A percentile compares a stretch with the other conserved stretches of the same genome.
Conservation (phyloP, 2,113 vertebrate genomes). For the Antennarius striatus region DNA sequence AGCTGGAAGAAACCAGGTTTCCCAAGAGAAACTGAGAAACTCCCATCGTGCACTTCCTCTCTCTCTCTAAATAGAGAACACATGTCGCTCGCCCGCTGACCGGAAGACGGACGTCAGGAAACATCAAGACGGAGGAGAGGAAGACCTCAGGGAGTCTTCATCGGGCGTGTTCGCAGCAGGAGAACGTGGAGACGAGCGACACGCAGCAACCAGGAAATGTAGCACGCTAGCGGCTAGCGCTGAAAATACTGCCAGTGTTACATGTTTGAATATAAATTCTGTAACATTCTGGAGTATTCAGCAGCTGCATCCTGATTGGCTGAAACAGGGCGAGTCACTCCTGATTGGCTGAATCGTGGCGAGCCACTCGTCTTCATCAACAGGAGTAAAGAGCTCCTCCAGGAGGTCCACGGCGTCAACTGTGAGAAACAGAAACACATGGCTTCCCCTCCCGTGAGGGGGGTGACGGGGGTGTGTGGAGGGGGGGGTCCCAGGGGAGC, state of each 20-base stretch:
- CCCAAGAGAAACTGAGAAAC: constrained; percentile 68
- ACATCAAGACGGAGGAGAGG: constrained; percentile 42
- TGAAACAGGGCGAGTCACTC: background rate
- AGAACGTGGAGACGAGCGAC: too few relatives aligned
- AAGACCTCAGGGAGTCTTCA: constrained; percentile 23
- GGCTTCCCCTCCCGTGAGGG: background rate
- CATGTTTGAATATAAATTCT: too few relatives aligned
- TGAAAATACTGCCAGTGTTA: too few relatives aligned
- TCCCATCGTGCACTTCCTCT: constrained; percentile 63
- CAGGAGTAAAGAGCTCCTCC: background rate
- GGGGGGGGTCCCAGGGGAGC: background rate
- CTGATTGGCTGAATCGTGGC: too few relatives aligned
- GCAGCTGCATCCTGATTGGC: background rate
- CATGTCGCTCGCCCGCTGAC: constrained; percentile 21
- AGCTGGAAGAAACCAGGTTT: constrained; percentile 60
- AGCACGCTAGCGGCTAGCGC: too few relatives aligned
- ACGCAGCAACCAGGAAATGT: too few relatives aligned
- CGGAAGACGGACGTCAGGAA: constrained; percentile 49
- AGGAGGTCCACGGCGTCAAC: background rate
- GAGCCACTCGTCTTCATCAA: too few relatives aligned
- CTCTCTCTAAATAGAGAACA: constrained; percentile 56
- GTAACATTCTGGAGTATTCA: too few relatives aligned
- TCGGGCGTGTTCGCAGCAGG: background rate
- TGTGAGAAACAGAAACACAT: constrained; percentile 16
- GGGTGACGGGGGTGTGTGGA: background rate